Base-by-base conservation (phyloP, 2,113 vertebrate genomes). In the Xiphophorus couchianus region DNA sequence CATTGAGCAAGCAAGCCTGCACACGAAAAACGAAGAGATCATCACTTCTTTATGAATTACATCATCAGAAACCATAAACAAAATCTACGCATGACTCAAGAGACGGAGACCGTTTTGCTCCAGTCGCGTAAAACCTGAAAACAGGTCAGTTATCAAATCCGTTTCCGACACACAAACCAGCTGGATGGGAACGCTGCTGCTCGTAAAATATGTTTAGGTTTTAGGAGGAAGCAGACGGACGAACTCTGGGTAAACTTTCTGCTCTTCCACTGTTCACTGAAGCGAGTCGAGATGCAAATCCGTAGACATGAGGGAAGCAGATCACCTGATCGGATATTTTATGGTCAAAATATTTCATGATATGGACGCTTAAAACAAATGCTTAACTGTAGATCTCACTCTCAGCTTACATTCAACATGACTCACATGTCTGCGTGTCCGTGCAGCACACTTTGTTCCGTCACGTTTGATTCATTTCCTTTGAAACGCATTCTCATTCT, bases 371-470 rank as follows among this genome's bases (percentile, higher is more conserved):
- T n/a, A 28, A 60, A 82, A 84, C 33, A 73, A 81, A 88, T 1
- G 0, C 22, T 72, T 75, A 71, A 69, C 76, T 33, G n/a, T 62
- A 87, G 84, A 91, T 48, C 73, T 87, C 77, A 90, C 62, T 77
- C 58, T 33, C 62, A 22, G 44, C 29, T 29, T 0, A 39, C n/a
- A 72, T 15, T 14, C 37, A 27, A 74, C 31, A 17, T 85, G 76
- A 82, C 37, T 80, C 80, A 87, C 48, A 15, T 51, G 54, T 17
- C 62, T 70, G 68, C 88, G 51, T 86, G 89, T 64, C 84, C 17
- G 73, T 79, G 61, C 89, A 83, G 62, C 6, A 28, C 76, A 5
- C 28, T 64, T 64, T 35, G 13, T 84, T 87, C 77, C 39, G 67
- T 82, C 62, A 76, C 3, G 12, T 74, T 51, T 73, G 65, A 84